phyloP scores from a whole-genome alignment of 2,113 vertebrate genomes.

The Dunckerocampus dactyliophorus region DNA sequence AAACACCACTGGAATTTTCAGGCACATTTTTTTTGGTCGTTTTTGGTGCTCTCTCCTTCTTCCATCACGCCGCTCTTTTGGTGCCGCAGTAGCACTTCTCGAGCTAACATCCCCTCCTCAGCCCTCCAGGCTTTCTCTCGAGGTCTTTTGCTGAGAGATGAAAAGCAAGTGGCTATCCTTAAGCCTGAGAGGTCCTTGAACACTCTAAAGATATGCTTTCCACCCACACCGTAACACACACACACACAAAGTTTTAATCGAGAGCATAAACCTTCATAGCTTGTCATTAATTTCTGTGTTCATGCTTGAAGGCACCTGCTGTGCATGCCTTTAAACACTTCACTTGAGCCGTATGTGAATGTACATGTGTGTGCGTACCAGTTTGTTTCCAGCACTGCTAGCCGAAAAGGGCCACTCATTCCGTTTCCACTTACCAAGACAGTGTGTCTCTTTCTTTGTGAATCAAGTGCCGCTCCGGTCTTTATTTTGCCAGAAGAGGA shows the following conservation, averaged over 20 bases:
- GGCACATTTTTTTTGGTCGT: slow-evolving; percentile 25
- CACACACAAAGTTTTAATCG: slow-evolving; percentile 38
- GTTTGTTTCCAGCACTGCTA: slow-evolving; percentile 37
- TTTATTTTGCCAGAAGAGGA: slow-evolving; percentile 20
- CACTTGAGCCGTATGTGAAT: slow-evolving; percentile 44
- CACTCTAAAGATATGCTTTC: slow-evolving; percentile 39
- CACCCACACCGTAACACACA: slow-evolving; percentile 12
- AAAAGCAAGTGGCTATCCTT: slow-evolving; percentile 62
- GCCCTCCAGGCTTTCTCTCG: slow-evolving; percentile 10
- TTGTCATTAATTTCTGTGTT: slow-evolving; percentile 58
- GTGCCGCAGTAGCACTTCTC: slow-evolving; percentile 5
- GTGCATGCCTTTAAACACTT: slow-evolving; percentile 52
- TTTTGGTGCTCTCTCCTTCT: slow-evolving; percentile 5
- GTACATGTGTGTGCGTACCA: slow-evolving; percentile 21
- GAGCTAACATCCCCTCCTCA: slow-evolving; percentile 1
- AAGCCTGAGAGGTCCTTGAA: slow-evolving; percentile 53
- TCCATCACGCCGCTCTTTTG: slow-evolving; percentile 8
- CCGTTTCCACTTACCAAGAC: slow-evolving; percentile 40
- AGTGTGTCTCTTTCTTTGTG: slow-evolving; percentile 18
- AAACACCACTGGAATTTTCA: slow-evolving; percentile 53
- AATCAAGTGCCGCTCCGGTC: slow-evolving; percentile 33
- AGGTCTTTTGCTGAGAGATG: slow-evolving; percentile 66
- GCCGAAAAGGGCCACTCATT: slow-evolving; percentile 46
- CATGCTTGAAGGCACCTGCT: slow-evolving; percentile 54
- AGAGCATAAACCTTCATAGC: slow-evolving; percentile 51